Conservation (phyloP, 2,888 invertebrate species). For the Metopia argyrocephala region DNA sequence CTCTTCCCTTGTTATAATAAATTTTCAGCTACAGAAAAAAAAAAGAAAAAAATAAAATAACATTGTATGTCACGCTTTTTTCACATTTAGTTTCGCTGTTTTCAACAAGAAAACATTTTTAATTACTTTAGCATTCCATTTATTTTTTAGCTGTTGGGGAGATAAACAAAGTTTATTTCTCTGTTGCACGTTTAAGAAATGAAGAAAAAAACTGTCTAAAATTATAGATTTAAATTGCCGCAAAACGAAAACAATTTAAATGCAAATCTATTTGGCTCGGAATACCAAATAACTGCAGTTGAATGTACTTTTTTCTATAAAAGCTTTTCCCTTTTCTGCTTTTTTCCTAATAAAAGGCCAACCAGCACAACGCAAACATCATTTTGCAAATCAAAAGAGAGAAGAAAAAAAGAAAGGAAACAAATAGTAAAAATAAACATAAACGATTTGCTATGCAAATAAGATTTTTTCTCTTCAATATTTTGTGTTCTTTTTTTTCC, state of each 20-base stretch:
- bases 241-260: constrained; percentile 74
- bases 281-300: constrained; percentile 73
- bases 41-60: no score
- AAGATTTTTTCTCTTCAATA: constrained; percentile 68
- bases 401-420: constrained; percentile 41
- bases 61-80: neutral
- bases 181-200: neutral
- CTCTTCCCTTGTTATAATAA: no score
- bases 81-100: neutral
- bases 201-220: constrained; percentile 27
- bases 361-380: constrained; percentile 54
- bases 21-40: no score
- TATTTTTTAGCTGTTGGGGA: neutral
- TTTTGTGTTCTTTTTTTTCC: constrained; percentile 48
- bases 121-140: neutral
- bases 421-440: constrained; percentile 45
- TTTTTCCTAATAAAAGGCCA: constrained; percentile 54
- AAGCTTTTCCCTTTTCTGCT: constrained; percentile 15
- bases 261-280: constrained; percentile 74
- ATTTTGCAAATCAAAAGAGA: constrained; percentile 19
- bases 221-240: constrained; percentile 73
- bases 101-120: neutral
- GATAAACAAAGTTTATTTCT: neutral
- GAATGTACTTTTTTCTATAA: constrained; percentile 33
- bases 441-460: constrained; percentile 76